Percentiles rank a stretch among this genome's conserved stretches.
phyloP scores from a whole-genome alignment of 2,888 invertebrate species.

The Philaethria dido region DNA sequence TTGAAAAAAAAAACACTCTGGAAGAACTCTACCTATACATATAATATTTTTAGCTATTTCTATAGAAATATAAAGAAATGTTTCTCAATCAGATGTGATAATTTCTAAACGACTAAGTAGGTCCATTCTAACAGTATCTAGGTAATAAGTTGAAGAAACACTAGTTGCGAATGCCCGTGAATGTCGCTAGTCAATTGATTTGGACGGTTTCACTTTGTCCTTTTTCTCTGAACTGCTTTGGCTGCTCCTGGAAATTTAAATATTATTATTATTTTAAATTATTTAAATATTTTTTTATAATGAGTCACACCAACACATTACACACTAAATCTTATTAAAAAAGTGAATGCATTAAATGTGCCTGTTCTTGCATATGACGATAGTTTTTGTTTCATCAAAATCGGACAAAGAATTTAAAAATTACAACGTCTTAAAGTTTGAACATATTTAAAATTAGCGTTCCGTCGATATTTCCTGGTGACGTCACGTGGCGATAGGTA shows the following conservation, averaged over 20 bases:
- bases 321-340: too few relatives aligned
- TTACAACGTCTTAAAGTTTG: too few relatives aligned
- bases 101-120: constrained; percentile 39
- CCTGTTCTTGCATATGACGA: too few relatives aligned
- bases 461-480: too few relatives aligned
- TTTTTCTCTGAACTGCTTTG: constrained; percentile 71
- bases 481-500: too few relatives aligned
- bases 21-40: constrained; percentile 1
- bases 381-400: too few relatives aligned
- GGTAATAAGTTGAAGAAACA: constrained; percentile 35
- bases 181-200: constrained; percentile 69
- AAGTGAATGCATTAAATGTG: too few relatives aligned
- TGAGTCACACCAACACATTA: too few relatives aligned
- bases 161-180: constrained; percentile 32
- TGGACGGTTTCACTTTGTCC: constrained; percentile 79
- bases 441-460: too few relatives aligned
- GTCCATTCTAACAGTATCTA: constrained; percentile 57
- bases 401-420: too few relatives aligned
- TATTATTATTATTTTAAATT: neutral
- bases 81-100: constrained; percentile 36
- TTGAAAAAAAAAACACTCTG: neutral
- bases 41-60: neutral
- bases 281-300: too few relatives aligned
- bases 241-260: constrained; percentile 62
- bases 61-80: constrained; percentile 13